Percentiles rank a stretch among this genome's conserved stretches.
phyloP scores from a whole-genome alignment of 2,888 invertebrate species.

The Lasiommata megera region DNA sequence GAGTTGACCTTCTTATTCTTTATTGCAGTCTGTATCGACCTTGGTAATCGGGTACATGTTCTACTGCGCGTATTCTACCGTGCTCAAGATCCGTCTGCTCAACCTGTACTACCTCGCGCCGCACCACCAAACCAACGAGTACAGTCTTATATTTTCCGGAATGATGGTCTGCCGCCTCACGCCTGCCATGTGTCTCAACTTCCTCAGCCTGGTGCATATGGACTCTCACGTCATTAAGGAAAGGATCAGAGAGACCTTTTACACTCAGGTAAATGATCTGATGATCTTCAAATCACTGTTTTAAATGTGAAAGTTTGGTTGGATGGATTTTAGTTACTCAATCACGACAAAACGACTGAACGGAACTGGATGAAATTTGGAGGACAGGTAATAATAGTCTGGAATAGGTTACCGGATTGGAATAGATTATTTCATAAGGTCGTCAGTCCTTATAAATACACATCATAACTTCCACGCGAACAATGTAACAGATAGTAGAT shows the following conservation, averaged over 20 bases:
- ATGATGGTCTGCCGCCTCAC: slow-evolving; percentile 98
- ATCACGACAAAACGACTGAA: no score
- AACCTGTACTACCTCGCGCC: slow-evolving; percentile 98
- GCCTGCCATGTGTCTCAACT: slow-evolving; percentile 99
- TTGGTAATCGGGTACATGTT: slow-evolving; percentile 96
- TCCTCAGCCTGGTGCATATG: slow-evolving; percentile 98
- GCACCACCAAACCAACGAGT: slow-evolving; percentile 99
- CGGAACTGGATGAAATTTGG: no score
- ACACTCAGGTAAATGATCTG: slow-evolving; percentile 94
- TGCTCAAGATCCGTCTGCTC: slow-evolving; percentile 96
- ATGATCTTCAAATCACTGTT: no score
- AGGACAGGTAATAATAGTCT: no score
- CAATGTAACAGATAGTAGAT: no score
- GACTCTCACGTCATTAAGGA: slow-evolving; percentile 95
- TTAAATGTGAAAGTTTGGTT: no score
- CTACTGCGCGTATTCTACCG: slow-evolving; percentile 98
- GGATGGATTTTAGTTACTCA: no score
- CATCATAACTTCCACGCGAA: no score
- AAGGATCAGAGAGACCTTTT: slow-evolving; percentile 93
- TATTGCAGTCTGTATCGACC: slow-evolving; percentile 90
- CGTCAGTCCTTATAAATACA: no score
- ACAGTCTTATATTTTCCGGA: slow-evolving; percentile 98
- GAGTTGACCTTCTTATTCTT: no score
- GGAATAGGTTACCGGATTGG: no score
- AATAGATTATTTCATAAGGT: no score